Conservation (phyloP, 2,797 vertebrate genomes). For the Oryzias sinensis region DNA sequence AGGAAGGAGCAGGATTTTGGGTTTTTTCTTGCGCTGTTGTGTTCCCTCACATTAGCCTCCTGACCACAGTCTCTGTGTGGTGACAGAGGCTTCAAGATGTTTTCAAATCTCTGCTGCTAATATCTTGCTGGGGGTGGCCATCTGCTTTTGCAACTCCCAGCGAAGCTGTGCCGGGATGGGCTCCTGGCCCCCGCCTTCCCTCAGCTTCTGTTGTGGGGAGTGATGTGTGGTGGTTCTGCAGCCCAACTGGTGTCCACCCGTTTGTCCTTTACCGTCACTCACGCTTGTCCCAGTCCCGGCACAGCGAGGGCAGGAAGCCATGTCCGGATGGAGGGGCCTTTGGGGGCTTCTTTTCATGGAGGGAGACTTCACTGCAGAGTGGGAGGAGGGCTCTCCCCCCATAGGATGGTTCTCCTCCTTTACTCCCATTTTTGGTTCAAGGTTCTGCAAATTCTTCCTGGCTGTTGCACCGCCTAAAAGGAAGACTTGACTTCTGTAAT, state of each 20-base stretch:
- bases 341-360: slow-evolving; percentile 45
- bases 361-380: slow-evolving; percentile 35
- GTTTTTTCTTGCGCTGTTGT: slow-evolving; percentile 17
- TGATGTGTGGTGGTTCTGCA: slow-evolving; percentile 62
- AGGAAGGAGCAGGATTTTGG: slow-evolving; percentile 12
- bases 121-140: slow-evolving; percentile 78
- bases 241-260: slow-evolving; percentile 62
- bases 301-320: slow-evolving; percentile 56
- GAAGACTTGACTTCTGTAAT: too few relatives aligned
- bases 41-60: slow-evolving; percentile 61
- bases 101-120: slow-evolving; percentile 75
- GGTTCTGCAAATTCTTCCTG: too few relatives aligned
- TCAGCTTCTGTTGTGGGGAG: slow-evolving; percentile 60
- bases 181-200: slow-evolving; percentile 51
- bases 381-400: slow-evolving; percentile 1
- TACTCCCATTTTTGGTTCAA: too few relatives aligned
- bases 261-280: slow-evolving; percentile 72
- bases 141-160: slow-evolving; percentile 75
- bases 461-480: too few relatives aligned
- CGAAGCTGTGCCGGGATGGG: slow-evolving; percentile 48
- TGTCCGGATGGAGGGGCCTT: slow-evolving; percentile 57
- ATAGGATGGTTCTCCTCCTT: too few relatives aligned
- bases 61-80: slow-evolving; percentile 61
- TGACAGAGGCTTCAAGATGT: slow-evolving; percentile 75
- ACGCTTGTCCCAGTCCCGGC: slow-evolving; percentile 67